These are phyloP conservation scores for Chiridota heheva DNA, from an alignment of 35 echinoderm and acorn worm species.

Conservation along the genomic window DNA sequence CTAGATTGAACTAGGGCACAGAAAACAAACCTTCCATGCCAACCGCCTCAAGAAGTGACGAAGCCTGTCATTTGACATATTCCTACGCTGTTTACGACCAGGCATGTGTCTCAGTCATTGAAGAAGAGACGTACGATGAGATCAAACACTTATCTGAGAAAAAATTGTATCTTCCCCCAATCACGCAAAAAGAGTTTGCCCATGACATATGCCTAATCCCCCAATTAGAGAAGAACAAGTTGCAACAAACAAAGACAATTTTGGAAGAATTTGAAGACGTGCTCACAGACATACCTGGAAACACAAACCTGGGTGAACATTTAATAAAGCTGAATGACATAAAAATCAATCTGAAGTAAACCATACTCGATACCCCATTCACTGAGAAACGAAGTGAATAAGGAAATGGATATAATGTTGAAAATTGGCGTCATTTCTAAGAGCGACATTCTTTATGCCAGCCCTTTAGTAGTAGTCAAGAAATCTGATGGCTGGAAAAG, in stretches of 20 bases:
- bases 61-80: too few species aligned
- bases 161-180: background rate
- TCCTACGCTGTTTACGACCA: background rate
- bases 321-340: conserved; percentile 30
- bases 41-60: conserved; percentile 54
- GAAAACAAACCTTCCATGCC: conserved; percentile 36
- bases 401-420: conserved; percentile 18
- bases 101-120: conserved; percentile 31
- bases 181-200: background rate
- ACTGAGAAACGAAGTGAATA: background rate
- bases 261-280: conserved; percentile 15
- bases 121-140: conserved; percentile 3
- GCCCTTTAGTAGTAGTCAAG: conserved; percentile 14
- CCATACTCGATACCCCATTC: conserved; percentile 18
- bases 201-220: background rate
- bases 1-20: conserved; percentile 29
- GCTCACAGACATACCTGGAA: conserved; percentile 48
- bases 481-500: conserved; percentile 17
- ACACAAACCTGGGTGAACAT: conserved; percentile 43
- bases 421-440: background rate
- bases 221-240: background rate
- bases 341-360: background rate
- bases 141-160: background rate
- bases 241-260: background rate
- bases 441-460: conserved; percentile 25